Base-by-base conservation (phyloP, 2,888 invertebrate genomes). In the Argyresthia goedartella region DNA sequence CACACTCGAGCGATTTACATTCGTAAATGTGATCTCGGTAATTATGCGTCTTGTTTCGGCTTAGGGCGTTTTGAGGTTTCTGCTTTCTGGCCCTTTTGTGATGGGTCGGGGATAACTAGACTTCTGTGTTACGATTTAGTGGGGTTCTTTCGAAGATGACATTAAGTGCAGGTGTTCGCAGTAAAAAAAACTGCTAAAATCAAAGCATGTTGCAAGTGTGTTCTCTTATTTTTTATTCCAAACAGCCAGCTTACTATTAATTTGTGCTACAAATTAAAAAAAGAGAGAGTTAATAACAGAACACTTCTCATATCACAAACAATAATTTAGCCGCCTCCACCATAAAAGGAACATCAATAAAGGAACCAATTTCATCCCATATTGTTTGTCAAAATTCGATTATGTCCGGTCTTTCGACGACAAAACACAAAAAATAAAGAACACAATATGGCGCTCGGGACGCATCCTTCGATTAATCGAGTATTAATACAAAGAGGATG, bases 311-410 rank as follows among this genome's bases (percentile, higher is more conserved):
- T 11, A 9, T n/a, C 39, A n/a, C 39, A n/a, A 39, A 39, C 39
- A 39, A 69, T 73, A 70, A 70, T 72, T 71, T 65, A 67, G 57
- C 65, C 64, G 56, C 60, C 50, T 47, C 47, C 67, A 69, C 48
- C 67, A 68, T 72, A 73, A 74, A 78, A 73, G 73, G 73, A 63
- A 65, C 65, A 63, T 66, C 67, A 66, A 80, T 76, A 80, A 76
- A 75, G 69, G 69, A 80, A 76, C 77, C 81, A 81, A 85, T 85
- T 84, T 81, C 73, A 79, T 70, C 71, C 67, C 60, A 69, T 71
- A 82, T 80, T 84, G 84, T 84, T 77, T 80, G 78, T 78, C 78
- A 74, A 79, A 81, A 80, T 75, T 82, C 78, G 76, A 85, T 84
- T 84, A 78, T 76, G 67, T 70, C 68, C 73, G 73, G 72, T 70